These are phyloP conservation scores for Drosophila insularis DNA, from an alignment of 1,140 invertebrate genomes.

Conservation along the genomic window DNA sequence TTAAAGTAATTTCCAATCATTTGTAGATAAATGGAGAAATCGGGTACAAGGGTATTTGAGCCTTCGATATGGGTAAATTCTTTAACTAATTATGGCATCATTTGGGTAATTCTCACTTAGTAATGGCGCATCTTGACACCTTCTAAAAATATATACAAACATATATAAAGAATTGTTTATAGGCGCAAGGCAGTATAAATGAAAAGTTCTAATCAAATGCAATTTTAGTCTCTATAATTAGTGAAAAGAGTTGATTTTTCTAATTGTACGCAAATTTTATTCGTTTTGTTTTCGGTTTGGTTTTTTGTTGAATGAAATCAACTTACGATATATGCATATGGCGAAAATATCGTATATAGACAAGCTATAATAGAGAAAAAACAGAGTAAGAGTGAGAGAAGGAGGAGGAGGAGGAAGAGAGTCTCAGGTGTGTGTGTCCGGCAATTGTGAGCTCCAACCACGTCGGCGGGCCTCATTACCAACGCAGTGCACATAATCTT, in stretches of 20 bases:
- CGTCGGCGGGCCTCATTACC: slow-evolving; percentile 58
- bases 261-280: slow-evolving; percentile 30
- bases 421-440: slow-evolving; percentile 39
- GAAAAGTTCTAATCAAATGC: background rate
- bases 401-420: slow-evolving; percentile 26
- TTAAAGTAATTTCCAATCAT: no score
- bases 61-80: background rate
- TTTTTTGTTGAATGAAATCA: slow-evolving; percentile 51
- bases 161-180: background rate
- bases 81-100: slow-evolving; percentile 17
- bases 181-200: background rate
- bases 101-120: slow-evolving; percentile 12
- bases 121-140: slow-evolving; percentile 1
- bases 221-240: background rate
- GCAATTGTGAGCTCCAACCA: slow-evolving; percentile 46
- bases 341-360: slow-evolving; percentile 52
- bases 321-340: slow-evolving; percentile 50
- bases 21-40: no score
- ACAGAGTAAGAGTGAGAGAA: background rate
- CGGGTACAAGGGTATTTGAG: no score
- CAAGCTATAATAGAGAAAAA: slow-evolving; percentile 52
- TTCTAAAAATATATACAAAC: background rate
- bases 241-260: slow-evolving; percentile 23
- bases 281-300: no score
- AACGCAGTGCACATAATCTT: slow-evolving; percentile 67